These are phyloP conservation scores for Condylura cristata DNA, from an alignment of 2,113 vertebrate species.

Conservation along the genomic window DNA sequence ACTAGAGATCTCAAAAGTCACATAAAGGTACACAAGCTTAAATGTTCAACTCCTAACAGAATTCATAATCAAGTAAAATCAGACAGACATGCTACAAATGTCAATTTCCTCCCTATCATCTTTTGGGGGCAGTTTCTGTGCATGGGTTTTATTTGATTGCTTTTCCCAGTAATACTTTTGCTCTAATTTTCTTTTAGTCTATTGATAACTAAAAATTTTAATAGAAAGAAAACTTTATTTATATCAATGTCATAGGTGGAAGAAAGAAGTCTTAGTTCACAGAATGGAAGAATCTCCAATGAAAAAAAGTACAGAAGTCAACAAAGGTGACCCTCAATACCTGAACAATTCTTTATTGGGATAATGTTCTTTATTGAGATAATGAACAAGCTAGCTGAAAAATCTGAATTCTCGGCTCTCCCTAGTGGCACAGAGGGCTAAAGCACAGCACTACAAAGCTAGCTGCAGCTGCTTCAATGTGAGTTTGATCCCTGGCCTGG, in stretches of 20 bases:
- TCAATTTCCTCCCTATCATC: not conserved
- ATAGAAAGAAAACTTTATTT: not conserved
- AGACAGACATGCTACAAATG: not conserved
- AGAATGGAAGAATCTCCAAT: not conserved
- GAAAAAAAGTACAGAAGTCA: not conserved
- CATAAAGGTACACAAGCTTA: not conserved
- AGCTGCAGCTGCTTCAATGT: too few species aligned
- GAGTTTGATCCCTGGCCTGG: too few species aligned
- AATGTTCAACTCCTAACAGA: not conserved
- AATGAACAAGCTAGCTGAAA: not conserved
- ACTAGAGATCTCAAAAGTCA: not conserved
- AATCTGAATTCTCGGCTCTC: not conserved
- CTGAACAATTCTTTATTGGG: not conserved
- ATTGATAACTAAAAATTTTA: not conserved
- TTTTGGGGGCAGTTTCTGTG: not conserved
- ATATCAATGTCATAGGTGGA: not conserved
- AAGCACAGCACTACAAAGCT: too few species aligned
- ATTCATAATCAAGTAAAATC: not conserved
- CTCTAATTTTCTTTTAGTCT: not conserved
- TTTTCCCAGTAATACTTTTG: not conserved
- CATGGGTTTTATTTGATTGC: not conserved
- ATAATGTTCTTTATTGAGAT: not conserved
- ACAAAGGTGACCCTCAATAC: not conserved
- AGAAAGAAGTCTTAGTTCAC: not conserved
- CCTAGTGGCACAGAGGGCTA: too few species aligned